Base-by-base conservation (phyloP, 2,888 invertebrate species). In the Adelognathus sp. region DNA sequence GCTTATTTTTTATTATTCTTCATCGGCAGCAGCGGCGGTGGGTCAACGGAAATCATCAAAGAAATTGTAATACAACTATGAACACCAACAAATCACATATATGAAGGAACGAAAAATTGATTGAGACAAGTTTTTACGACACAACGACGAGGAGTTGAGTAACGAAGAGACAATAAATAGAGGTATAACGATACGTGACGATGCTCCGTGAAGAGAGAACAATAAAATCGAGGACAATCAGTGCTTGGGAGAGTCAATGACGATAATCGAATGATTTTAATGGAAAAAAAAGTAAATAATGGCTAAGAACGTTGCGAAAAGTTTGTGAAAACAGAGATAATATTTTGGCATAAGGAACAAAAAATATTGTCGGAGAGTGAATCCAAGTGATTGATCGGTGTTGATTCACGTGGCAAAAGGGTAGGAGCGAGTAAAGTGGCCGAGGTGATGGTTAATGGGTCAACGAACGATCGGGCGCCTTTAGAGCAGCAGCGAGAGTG, bases 1-100 rank as follows among this genome's bases (percentile, higher is more conserved):
- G 88, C 88, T 88, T 89, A 88, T 88, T 88, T 89, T 89, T 88
- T 89, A 88, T 89, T 82, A 70, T 88, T 89, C 72, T 89, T 88
- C 84, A 88, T 89, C 82, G 79, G 87, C 88, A 85, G 81, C 64
- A 64, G 64, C 41, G 76, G 52, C 67, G 63, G 66, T 75, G 73
- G 63, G 56, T 79, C 75, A 67, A n/a, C n/a, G 72, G 46, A 56
- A 63, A 67, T 56, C 54, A 54, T 64, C n/a, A 58, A 9, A 74
- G 21, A 75, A 61, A 2, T 31, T 36, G 46, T 7, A 50, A 46
- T 21, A 63, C 27, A 16, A 2, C 44, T 33, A 18, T 52, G 39
- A 33, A 31, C 18, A 54, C 21, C 21, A 24, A 7, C 7, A 46
- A 5, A 18, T 58, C 44, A 33, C 16, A 24, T 24, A 29, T 11